A percentile compares a stretch with the other conserved stretches of the same genome.
Evolutionary conservation across 1,140 invertebrate genomes (phyloP).

Genomic region (Listronotus oregonensis): DNA sequence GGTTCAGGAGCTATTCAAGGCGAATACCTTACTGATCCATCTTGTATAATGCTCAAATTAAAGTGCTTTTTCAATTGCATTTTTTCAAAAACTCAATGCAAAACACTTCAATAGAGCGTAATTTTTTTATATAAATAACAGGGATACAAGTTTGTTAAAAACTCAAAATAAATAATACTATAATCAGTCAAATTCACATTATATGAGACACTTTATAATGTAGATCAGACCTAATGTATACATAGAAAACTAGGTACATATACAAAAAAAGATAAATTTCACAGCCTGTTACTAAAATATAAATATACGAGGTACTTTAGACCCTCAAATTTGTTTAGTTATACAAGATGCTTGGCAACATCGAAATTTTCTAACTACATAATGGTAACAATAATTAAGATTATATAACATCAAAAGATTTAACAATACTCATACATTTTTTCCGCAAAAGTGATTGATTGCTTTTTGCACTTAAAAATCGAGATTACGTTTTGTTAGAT

Average conservation of each 20-base stretch:
- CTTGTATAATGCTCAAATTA: too few relatives aligned
- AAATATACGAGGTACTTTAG: conserved; percentile 17
- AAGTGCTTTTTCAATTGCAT: too few relatives aligned
- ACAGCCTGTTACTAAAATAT: conserved; percentile 40
- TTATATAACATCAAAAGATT: too few relatives aligned
- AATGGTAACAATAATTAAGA: conserved; percentile 14
- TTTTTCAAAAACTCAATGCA: too few relatives aligned
- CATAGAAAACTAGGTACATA: not conserved
- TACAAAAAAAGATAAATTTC: conserved; percentile 37
- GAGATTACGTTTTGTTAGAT: too few relatives aligned
- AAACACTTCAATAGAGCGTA: too few relatives aligned
- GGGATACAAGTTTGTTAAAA: conserved; percentile 13
- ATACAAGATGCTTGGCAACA: conserved; percentile 23
- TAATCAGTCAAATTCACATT: conserved; percentile 19
- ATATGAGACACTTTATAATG: conserved; percentile 25
- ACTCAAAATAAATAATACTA: conserved; percentile 33
- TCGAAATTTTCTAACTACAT: conserved; percentile 8
- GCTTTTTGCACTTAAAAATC: too few relatives aligned
- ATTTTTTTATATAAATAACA: conserved; percentile 22
- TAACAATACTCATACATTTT: too few relatives aligned
- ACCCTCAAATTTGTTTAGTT: conserved; percentile 29
- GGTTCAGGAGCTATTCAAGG: too few relatives aligned
- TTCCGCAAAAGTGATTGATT: too few relatives aligned
- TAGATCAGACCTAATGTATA: conserved; percentile 14
- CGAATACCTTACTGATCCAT: too few relatives aligned